Conservation (phyloP, 2,888 invertebrate genomes). For the Chironomus tentans region DNA sequence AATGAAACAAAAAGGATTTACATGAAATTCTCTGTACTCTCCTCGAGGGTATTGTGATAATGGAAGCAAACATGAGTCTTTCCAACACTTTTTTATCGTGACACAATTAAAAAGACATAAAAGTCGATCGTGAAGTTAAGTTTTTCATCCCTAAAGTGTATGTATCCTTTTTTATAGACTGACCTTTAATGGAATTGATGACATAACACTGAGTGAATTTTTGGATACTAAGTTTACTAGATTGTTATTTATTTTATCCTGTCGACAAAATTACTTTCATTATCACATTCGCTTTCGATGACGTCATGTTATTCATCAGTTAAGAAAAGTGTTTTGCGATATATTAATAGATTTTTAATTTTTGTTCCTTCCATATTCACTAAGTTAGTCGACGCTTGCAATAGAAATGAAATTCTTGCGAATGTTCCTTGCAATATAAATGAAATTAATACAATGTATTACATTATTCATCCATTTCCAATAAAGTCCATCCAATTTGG, state of each 20-base stretch:
- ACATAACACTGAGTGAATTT: conserved; percentile 72
- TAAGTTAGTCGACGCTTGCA: too few relatives aligned
- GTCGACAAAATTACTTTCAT: too few relatives aligned
- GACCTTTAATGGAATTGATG: conserved; percentile 80
- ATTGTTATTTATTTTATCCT: conserved; percentile 42
- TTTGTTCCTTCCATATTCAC: conserved; percentile 64
- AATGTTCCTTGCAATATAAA: conserved; percentile 58
- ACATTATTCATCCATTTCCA: conserved; percentile 68
- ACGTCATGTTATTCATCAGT: too few relatives aligned
- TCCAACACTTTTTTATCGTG: not conserved
- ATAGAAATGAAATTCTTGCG: conserved; percentile 55
- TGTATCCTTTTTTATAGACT: conserved; percentile 27
- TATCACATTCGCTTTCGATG: too few relatives aligned
- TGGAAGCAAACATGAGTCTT: too few relatives aligned
- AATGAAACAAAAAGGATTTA: too few relatives aligned
- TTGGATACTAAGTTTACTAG: conserved; percentile 66
- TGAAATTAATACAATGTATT: conserved; percentile 58
- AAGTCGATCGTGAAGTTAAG: not conserved
- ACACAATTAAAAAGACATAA: conserved; percentile 11
- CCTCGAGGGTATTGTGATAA: too few relatives aligned
- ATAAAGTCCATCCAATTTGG: conserved; percentile 55
- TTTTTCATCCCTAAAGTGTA: not conserved
- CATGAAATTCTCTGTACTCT: too few relatives aligned
- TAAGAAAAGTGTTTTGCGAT: conserved; percentile 42
- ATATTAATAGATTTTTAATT: too few relatives aligned